Base-by-base conservation (phyloP, 2,113 vertebrate species). In the Ciconia boyciana region DNA sequence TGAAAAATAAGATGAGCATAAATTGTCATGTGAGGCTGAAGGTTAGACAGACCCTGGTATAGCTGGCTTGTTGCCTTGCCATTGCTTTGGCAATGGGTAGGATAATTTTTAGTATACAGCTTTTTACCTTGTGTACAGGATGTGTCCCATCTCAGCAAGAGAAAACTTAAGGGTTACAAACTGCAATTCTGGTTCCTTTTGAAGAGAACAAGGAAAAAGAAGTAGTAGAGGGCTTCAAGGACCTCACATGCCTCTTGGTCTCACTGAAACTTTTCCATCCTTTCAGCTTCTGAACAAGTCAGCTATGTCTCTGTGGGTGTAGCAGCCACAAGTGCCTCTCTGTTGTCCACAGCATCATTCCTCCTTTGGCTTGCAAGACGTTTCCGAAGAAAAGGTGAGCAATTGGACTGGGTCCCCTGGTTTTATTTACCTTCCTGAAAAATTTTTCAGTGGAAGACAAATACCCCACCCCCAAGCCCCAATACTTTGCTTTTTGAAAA, bases 291-390 rank as follows among this genome's bases (percentile, higher is more conserved):
- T 82, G 86, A 96, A 18, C n/a, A 62, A 58, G 46, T 11, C 64
- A 91, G n/a, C 61, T 95, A 91, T 4, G 1, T 95, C 39, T 49
- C 90, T 57, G 94, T 96, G 81, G 97, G 95, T 64, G 55, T 93
- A 81, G 84, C 93, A 90, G 89, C 95, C 54, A 90, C 90, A 16
- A 90, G 85, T 54, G 91, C 90, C 83, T 97, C 96, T 18, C 48
- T 97, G 48, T 51, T 97, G 55, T 97, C 95, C 64, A 72, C 77
- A 0, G 96, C 69, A 39, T 97, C 85, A 0, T 89, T 98, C 51
- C 87, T 98, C 32, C 78, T 97, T 57, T 98, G 98, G 98, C 93
- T 97, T 25, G 72, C 96, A 74, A 98, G 95, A 70, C 94, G 20
- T 62, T 85, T 97, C 74, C 75, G 36, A n/a, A 97, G 95, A 60